Percentiles rank a stretch among this genome's conserved stretches.
phyloP scores from a whole-genome alignment of 2,888 invertebrate genomes.

The Hemithea aestivaria region DNA sequence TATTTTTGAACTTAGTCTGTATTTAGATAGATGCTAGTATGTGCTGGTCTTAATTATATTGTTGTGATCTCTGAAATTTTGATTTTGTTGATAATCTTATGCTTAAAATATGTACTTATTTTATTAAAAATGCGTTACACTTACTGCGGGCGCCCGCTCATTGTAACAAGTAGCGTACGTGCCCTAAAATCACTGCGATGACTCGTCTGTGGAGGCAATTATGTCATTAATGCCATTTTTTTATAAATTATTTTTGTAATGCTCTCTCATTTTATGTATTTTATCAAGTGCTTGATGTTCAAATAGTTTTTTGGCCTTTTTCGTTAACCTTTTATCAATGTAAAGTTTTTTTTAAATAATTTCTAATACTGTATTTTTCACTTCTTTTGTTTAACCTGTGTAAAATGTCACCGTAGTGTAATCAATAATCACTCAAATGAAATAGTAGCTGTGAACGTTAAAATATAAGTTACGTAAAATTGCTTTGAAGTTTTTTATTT shows the following conservation, averaged over 20 bases:
- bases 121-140: conserved; percentile 5
- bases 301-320: too few relatives aligned
- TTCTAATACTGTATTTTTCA: too few relatives aligned
- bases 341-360: too few relatives aligned
- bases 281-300: neutral
- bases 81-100: conserved; percentile 45
- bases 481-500: conserved; percentile 6
- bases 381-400: neutral
- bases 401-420: conserved; percentile 8
- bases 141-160: too few relatives aligned
- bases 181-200: too few relatives aligned
- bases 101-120: conserved; percentile 20
- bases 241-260: conserved; percentile 13
- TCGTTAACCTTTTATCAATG: too few relatives aligned
- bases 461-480: conserved; percentile 29
- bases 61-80: conserved; percentile 61
- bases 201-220: too few relatives aligned
- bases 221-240: conserved; percentile 8
- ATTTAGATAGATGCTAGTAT: conserved; percentile 19
- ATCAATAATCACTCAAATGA: conserved; percentile 20
- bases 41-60: conserved; percentile 38
- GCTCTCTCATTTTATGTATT: conserved; percentile 11
- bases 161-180: too few relatives aligned
- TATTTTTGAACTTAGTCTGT: neutral
- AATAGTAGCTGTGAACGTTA: conserved; percentile 36